Evolutionary conservation across 2,113 vertebrate species (phyloP), one percentile per base, ranked within the genome.

Genomic region (Heliornis fulica): DNA sequence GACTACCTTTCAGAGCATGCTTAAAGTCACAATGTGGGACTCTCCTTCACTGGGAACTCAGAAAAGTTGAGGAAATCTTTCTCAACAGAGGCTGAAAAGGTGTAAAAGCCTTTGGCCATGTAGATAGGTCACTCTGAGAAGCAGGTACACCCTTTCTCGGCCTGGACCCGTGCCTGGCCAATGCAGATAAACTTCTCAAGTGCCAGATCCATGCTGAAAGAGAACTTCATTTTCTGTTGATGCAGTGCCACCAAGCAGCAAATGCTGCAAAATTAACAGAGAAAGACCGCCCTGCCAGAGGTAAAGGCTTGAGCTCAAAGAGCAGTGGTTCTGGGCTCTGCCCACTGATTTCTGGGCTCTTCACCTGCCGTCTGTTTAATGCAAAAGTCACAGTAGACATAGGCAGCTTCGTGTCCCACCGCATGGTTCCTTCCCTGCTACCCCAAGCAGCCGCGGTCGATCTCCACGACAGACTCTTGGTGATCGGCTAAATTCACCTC

Each of bases 171-270:
- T 31, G 68, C 29, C 32, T 56, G 48, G 16, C 15, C 9, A 20
- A 15, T 2, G 3, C n/a, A 77, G n/a, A 21, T 0, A 2, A 45
- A 45, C 0, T 1, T 8, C 38, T 81, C 38, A 66, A 1, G 13
- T 0, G 5, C 5, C 17, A 66, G 64, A 32, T 16, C 32, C 4
- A 9, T 2, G 4, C 12, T 15, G 38, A 46, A 54, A 71, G 19
- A 59, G 22, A 63, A 13, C 40, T 28, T 23, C 25, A 7, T 46
- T 38, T 79, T 38, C 43, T 82, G 31, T 48, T n/a, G 36, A 48
- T 17, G 31, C 36, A 40, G 46, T 68, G 77, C 36, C 78, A 60
- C 53, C 74, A 23, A 14, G 69, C 41, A 91, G 41, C 51, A 91
- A 63, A 61, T 17, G 22, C 65, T 11, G 9, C 31, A 46, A 70